Evolutionary conservation across 2,888 invertebrate species (phyloP), one percentile per base, ranked within the genome.

Genomic region (Microctonus hyperodae): DNA sequence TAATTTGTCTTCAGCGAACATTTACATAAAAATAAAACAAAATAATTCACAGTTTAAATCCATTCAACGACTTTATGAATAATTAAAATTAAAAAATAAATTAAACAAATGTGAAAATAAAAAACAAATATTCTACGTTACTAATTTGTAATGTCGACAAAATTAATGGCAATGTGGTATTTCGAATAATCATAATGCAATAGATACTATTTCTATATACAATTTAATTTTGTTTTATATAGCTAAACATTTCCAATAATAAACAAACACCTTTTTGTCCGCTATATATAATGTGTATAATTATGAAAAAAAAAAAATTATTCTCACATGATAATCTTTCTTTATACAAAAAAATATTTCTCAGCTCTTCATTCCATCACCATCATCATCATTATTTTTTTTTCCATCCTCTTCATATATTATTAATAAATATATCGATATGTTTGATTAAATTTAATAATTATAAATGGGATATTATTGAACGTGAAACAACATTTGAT

Each of bases 201-300:
- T 63, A 37, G 62, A 33, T 22, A 51, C 62, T 57, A 48, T 62
- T 44, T 28, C 23, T 59, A 37, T 58, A 56, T 48, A 51, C 40
- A 55, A 40, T 53, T 63, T 63, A 62, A 65, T 51, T 50, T 44
- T 64, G 33, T 67, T 67, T 63, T 48, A 57, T 57, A 67, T 51
- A 58, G 50, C 35, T 37, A 58, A 58, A 31, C 23, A 40, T 55
- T 76, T 75, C 73, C 66, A 74, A 74, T 73, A 77, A 78, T 76
- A 76, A 76, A 76, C 74, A 72, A 73, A 71, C 70, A 74, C 71
- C 70, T 74, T 75, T 76, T 76, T 76, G 71, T 76, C 75, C 75
- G 76, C 75, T 72, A 71, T 35, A 61, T 51, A 28, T 28, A n/a
- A n/a, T 33, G 25, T 61, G 25, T 44, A 22, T 48, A 31, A 31